Conservation (phyloP, 2,113 vertebrate genomes). For the Microtus oregoni region DNA sequence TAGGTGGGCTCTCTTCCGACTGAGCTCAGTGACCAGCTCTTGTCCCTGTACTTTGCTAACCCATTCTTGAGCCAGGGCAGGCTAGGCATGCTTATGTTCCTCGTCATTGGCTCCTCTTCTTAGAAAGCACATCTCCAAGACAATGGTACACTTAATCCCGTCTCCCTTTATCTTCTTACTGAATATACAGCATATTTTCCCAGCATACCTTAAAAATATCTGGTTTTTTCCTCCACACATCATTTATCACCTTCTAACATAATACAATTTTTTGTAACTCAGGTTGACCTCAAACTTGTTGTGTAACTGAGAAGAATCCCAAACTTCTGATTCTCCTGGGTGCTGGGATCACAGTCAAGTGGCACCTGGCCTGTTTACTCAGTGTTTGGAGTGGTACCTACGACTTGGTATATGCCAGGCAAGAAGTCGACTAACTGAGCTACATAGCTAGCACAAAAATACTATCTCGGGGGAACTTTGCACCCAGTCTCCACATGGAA, state of each 20-base stretch:
- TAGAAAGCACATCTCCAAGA: not conserved
- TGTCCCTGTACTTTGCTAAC: too few species aligned
- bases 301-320: not conserved
- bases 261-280: not conserved
- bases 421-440: not conserved
- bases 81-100: not conserved
- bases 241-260: not conserved
- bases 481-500: not conserved
- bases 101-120: too few species aligned
- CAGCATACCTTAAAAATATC: not conserved
- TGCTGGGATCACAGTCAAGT: not conserved
- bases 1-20: not conserved
- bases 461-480: not conserved
- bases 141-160: fast-evolving
- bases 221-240: not conserved
- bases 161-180: not conserved
- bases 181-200: not conserved
- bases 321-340: not conserved
- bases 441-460: not conserved
- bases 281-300: not conserved
- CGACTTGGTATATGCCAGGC: not conserved
- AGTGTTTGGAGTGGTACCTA: not conserved
- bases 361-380: too few species aligned
- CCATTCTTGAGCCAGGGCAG: not conserved
- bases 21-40: not conserved